These are phyloP conservation scores for Pseudoatta argentina DNA, from an alignment of 1,140 invertebrate genomes.

Conservation along the genomic window DNA sequence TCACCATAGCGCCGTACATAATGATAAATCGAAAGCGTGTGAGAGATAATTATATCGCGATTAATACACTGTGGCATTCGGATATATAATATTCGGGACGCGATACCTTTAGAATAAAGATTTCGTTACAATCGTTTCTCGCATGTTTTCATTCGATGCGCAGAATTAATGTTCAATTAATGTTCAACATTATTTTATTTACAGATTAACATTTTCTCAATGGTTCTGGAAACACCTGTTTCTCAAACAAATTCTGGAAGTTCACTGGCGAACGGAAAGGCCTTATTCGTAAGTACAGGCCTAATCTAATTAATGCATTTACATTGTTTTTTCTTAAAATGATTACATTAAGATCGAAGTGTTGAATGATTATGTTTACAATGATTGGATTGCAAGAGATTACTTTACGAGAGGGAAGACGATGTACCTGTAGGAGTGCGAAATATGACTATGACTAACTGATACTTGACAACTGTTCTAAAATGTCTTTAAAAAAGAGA, in stretches of 20 bases:
- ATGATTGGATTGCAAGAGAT: constrained; percentile 33
- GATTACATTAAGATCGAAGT: not conserved
- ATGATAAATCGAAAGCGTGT: constrained; percentile 24
- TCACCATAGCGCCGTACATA: constrained; percentile 19
- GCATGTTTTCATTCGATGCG: constrained; percentile 47
- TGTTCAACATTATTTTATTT: constrained; percentile 25
- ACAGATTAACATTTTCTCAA: constrained; percentile 38
- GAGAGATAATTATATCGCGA: constrained; percentile 25
- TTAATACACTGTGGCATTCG: constrained; percentile 36
- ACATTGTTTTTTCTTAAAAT: not conserved
- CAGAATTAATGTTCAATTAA: constrained; percentile 14
- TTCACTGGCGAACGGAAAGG: not conserved
- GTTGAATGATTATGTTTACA: not conserved
- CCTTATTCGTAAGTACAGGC: constrained; percentile 38
- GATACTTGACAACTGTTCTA: constrained; percentile 20
- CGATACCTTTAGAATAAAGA: constrained; percentile 33
- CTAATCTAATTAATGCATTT: constrained; percentile 27
- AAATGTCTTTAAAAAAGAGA: constrained; percentile 11
- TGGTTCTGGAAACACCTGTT: constrained; percentile 2
- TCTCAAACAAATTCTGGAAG: constrained; percentile 12
- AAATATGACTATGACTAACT: constrained; percentile 24
- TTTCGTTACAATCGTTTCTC: constrained; percentile 17
- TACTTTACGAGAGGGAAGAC: constrained; percentile 62
- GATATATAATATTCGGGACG: constrained; percentile 35
- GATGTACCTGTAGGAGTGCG: constrained; percentile 10